Evolutionary conservation across 2,113 vertebrate genomes (phyloP).

Genomic region (Chamaea fasciata): DNA sequence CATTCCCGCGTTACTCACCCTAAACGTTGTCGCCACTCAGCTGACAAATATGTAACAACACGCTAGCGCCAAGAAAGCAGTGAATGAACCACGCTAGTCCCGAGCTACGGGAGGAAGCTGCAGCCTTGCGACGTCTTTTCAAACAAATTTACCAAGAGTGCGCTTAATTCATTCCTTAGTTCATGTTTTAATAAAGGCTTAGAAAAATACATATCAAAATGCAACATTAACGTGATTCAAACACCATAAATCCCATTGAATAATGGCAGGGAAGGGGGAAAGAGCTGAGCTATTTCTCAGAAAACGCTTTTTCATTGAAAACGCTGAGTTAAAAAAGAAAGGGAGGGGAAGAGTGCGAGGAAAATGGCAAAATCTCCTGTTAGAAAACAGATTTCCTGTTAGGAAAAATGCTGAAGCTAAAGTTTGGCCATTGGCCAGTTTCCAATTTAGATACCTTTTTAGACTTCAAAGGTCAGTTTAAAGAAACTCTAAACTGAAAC

Average conservation of each 20-base stretch:
- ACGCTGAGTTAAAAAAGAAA: not conserved
- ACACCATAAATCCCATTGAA: not conserved
- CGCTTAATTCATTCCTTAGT: rapidly evolving
- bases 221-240: not conserved
- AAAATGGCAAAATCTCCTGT: not conserved
- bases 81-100: rapidly evolving
- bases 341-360: rapidly evolving
- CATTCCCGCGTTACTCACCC: rapidly evolving
- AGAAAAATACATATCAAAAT: not conserved
- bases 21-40: rapidly evolving
- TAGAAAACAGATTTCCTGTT: not conserved
- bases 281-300: not conserved
- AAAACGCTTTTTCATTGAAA: not conserved
- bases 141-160: rapidly evolving
- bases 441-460: not conserved
- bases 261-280: not conserved
- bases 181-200: not conserved
- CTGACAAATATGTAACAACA: rapidly evolving
- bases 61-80: rapidly evolving
- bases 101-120: rapidly evolving
- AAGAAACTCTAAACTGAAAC: not conserved
- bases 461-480: not conserved
- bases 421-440: not conserved
- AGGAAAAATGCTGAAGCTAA: not conserved
- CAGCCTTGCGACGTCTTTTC: rapidly evolving